Base-by-base conservation (phyloP, 2,888 invertebrate species). In the Drosophila mulleri region DNA sequence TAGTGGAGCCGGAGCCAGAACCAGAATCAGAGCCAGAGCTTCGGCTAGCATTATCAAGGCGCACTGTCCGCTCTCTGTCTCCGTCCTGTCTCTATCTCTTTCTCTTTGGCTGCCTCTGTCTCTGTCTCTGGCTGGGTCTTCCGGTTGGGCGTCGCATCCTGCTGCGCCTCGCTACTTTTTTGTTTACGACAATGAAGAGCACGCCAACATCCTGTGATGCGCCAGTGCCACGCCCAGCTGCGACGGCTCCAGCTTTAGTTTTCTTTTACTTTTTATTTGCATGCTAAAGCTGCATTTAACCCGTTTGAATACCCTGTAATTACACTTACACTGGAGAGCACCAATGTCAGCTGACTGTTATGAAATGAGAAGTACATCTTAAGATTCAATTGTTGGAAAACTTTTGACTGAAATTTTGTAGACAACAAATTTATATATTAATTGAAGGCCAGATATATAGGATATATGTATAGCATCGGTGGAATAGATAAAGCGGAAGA, bases 181-280 rank as follows among this genome's bases (percentile, higher is more conserved):
- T 84, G 89, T 85, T 88, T 88, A 85, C 89, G 79, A 87, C 87
- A 82, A 88, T 75, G 63, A 69, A 76, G 59, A 67, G 81, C 54
- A 58, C 74, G 65, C 67, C 67, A 79, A 61, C 82, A 82, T 83
- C 80, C 80, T 75, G 71, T 72, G 50, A 26, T 37, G 57, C 63
- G 48, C 47, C 59, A 35, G 14, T 29, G 57, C 23, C 72, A 26
- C 56, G 29, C 42, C 58, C 53, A 41, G 23, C 69, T 42, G 48
- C 16, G 39, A 41, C 48, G 16, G 35, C 5, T 45, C 20, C 44
- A 12, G 50, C 44, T 45, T 59, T 50, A 58, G 60, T 62, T 65
- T 20, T 14, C 54, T 60, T 39, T 54, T 62, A 53, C 14, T 67
- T 60, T 29, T 56, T 57, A 57, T 63, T 68, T 59, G 70, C 78